A percentile compares a stretch with the other conserved stretches of the same genome.
Evolutionary conservation across 1,140 invertebrate genomes (phyloP).

Genomic region (Planococcus citri): DNA sequence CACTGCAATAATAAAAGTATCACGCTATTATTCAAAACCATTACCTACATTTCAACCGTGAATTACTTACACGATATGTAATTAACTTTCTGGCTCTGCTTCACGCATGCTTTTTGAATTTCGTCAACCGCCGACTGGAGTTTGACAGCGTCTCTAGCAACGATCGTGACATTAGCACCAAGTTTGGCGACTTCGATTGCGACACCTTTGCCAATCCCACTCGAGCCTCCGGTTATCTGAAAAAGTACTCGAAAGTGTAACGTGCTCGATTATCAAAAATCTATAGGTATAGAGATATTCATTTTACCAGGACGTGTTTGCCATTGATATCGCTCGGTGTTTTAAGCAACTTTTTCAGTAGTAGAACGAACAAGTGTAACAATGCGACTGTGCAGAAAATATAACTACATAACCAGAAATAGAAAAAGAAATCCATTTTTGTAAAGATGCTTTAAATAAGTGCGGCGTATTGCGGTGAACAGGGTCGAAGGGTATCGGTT

Average conservation of each 20-base stretch:
- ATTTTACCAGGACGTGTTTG: neutral
- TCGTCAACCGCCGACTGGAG: conserved; percentile 48
- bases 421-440: neutral
- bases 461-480: too few species aligned
- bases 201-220: conserved; percentile 80
- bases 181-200: conserved; percentile 59
- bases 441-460: neutral
- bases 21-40: conserved; percentile 9
- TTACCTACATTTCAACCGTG: neutral
- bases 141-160: conserved; percentile 63
- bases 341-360: neutral
- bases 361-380: neutral
- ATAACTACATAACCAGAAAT: neutral
- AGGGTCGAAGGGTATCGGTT: too few species aligned
- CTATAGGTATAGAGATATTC: neutral
- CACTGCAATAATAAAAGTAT: conserved; percentile 34
- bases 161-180: conserved; percentile 79
- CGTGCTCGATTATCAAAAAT: neutral
- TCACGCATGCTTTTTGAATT: conserved; percentile 36
- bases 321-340: neutral
- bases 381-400: neutral
- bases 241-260: conserved; percentile 9
- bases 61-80: conserved; percentile 39
- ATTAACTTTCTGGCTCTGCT: conserved; percentile 49
- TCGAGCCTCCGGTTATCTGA: conserved; percentile 83